phyloP scores from a whole-genome alignment of 2,888 invertebrate species.

The Ophion ellenae region DNA sequence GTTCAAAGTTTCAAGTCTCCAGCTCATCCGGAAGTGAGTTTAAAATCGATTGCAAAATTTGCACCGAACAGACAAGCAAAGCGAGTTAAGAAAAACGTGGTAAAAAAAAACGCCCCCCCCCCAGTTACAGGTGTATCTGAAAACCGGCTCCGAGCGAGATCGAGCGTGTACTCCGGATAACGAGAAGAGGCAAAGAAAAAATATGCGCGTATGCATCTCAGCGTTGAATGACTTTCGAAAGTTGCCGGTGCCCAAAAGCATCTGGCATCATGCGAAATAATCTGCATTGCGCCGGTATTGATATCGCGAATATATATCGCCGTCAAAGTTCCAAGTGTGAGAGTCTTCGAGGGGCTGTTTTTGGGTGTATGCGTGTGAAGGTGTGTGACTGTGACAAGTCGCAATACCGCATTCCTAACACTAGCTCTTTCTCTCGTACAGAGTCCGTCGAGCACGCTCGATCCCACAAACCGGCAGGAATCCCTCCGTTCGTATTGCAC shows the following conservation, averaged over 20 bases:
- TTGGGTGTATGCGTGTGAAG: constrained; percentile 60
- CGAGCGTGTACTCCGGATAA: not conserved
- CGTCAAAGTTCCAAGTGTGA: constrained; percentile 34
- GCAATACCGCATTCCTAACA: constrained; percentile 84
- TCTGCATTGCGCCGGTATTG: constrained; percentile 20
- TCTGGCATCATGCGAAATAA: not conserved
- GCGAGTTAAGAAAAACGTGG: too few species aligned
- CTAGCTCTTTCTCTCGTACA: constrained; percentile 69
- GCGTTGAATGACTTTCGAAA: not conserved
- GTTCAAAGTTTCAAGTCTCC: too few species aligned
- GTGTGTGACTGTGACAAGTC: constrained; percentile 83
- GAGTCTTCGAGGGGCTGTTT: not conserved
- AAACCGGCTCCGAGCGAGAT: not conserved
- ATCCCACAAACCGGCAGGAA: constrained; percentile 71
- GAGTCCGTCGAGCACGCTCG: constrained; percentile 69
- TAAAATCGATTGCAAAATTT: too few species aligned
- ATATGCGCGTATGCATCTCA: not conserved
- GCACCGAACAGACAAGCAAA: too few species aligned
- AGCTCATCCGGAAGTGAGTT: too few species aligned
- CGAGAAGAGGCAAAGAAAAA: not conserved
- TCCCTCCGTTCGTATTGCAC: constrained; percentile 60
- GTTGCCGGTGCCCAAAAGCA: not conserved
- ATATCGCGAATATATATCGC: constrained; percentile 24
- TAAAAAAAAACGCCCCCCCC: not conserved
- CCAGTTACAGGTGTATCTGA: not conserved